Base-by-base conservation (phyloP, 2,113 vertebrate genomes). In the Syngnathus floridae region DNA sequence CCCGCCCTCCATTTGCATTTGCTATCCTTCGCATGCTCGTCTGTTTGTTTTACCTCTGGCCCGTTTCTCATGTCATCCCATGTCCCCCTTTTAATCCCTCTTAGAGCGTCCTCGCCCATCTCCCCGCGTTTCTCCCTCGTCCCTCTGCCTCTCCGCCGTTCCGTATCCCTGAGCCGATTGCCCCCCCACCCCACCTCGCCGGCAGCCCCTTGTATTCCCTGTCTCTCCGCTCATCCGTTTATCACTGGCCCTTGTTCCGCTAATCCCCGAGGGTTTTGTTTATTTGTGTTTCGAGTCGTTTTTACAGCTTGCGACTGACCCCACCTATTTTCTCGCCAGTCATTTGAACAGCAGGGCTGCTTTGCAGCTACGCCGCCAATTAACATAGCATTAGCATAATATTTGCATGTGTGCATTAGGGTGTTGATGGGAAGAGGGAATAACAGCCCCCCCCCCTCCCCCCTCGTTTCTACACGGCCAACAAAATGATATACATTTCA, bases 321-420 rank as follows among this genome's bases (percentile, higher is more conserved):
- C 90, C 89, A 88, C 90, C 89, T 89, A 89, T 90, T 89, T 90
- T 90, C 85, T 88, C 90, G 90, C 87, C 87, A 90, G 86, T 82
- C 83, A 88, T 90, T 82, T 86, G 80, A 90, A 91, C 90, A 91
- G 90, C 90, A 91, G 89, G 89, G 82, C 88, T 86, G 89, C 88
- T 91, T 90, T 88, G 86, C 89, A 88, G 88, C 86, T 84, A 86
- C 80, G 80, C 85, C 82, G 82, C 73, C 88, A 87, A 92, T 91
- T 92, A 91, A 82, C 91, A 92, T 90, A 86, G 61, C 74, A 91
- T 91, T 92, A 91, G 88, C 90, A 92, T 91, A 88, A 89, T 88
- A 92, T 92, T 92, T 90, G 88, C 88, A 91, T 91, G 88, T 91
- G 88, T 87, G 88, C 90, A 91, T 89, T 86, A 81, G 88, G 89